Percentiles rank a stretch among this genome's conserved stretches.
These are phyloP conservation scores for Tipula lateralis DNA, from an alignment of 2,888 invertebrate genomes.

Conservation along the genomic window DNA sequence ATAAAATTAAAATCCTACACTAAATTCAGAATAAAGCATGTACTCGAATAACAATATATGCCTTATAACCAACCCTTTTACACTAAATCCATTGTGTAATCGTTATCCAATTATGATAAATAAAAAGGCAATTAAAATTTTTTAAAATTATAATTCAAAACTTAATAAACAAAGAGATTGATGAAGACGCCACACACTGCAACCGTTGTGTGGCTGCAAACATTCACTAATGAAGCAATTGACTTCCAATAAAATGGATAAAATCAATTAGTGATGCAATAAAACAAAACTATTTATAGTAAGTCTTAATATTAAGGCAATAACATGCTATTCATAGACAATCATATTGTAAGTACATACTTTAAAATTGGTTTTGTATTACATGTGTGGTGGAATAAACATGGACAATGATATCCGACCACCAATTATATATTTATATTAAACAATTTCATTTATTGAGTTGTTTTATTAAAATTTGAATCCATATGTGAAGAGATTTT, in stretches of 20 bases:
- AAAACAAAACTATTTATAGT: background rate
- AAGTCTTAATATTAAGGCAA: background rate
- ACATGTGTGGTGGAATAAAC: background rate
- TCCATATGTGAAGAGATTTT: background rate
- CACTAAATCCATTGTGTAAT: background rate
- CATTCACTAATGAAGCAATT: background rate
- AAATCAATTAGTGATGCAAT: background rate
- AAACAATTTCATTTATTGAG: background rate
- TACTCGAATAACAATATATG: too few species aligned
- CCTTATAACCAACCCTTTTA: background rate
- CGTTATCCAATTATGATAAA: background rate
- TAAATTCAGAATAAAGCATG: too few species aligned
- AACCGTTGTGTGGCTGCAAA: background rate
- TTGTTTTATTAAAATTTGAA: background rate
- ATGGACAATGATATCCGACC: background rate
- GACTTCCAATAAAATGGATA: background rate
- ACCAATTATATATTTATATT: background rate
- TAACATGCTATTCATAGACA: background rate
- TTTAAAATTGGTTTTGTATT: background rate
- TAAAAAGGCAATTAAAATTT: background rate
- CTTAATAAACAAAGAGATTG: background rate
- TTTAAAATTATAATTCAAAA: background rate
- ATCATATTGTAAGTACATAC: too few species aligned
- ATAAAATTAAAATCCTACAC: too few species aligned
- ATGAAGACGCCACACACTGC: background rate